Conservation (phyloP, 1,140 invertebrate genomes). For the Cydia fagiglandana region DNA sequence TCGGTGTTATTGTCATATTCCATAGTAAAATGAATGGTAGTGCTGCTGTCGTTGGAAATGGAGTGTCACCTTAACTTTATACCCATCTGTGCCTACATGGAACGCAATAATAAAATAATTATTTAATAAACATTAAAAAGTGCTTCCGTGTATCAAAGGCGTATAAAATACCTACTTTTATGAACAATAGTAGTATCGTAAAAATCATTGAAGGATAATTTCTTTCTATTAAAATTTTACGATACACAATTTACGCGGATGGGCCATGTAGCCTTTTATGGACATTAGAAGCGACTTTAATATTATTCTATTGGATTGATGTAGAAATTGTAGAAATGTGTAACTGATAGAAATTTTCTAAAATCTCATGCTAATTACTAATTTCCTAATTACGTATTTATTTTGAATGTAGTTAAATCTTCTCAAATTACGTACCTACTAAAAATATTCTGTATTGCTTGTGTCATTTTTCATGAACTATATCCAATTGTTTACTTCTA, state of each 20-base stretch:
- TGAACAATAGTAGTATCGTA: background rate
- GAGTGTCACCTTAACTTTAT: too few relatives aligned
- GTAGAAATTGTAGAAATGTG: background rate
- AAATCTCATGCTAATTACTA: too few relatives aligned
- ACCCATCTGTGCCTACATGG: background rate
- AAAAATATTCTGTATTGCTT: too few relatives aligned
- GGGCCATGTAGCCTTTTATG: background rate
- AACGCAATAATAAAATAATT: background rate
- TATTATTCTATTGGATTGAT: background rate
- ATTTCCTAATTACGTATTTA: too few relatives aligned
- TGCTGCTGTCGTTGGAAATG: too few relatives aligned
- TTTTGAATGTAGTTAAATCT: too few relatives aligned
- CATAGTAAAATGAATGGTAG: too few relatives aligned
- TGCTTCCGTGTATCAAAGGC: background rate
- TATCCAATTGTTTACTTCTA: too few relatives aligned
- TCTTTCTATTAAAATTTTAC: slow-evolving; percentile 22
- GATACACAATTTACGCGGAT: background rate
- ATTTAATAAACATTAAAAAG: background rate
- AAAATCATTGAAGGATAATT: slow-evolving; percentile 18
- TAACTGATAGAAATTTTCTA: background rate
- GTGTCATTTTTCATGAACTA: too few relatives aligned
- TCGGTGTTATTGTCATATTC: too few relatives aligned
- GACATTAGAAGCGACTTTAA: background rate
- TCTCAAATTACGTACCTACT: too few relatives aligned
- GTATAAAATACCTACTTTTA: slow-evolving; percentile 1